These are phyloP conservation scores for Stomatorhinus walkeri DNA, from an alignment of 2,797 vertebrate genomes.

Conservation along the genomic window DNA sequence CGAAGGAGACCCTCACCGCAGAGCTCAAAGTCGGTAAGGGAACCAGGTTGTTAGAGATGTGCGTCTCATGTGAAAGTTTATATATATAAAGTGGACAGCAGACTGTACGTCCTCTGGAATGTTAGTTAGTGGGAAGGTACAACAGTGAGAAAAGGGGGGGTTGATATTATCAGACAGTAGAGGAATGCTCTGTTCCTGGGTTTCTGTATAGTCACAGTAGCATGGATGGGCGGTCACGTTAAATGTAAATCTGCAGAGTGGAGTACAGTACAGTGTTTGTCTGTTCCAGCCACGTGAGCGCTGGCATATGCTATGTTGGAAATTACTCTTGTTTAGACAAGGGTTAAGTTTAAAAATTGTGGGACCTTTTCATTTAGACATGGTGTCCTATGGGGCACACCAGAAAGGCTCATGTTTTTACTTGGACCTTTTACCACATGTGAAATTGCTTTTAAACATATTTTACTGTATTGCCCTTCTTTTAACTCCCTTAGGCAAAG, in stretches of 20 bases:
- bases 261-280: neutral
- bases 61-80: neutral
- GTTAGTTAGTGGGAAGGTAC: neutral
- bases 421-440: neutral
- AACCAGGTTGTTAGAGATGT: neutral
- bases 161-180: neutral
- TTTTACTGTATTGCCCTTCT: neutral
- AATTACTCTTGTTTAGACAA: neutral
- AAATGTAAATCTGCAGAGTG: neutral
- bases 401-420: neutral
- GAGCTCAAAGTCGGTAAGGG: constrained; percentile 81
- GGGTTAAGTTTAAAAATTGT: neutral
- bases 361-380: neutral
- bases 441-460: neutral
- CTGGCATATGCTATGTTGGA: neutral
- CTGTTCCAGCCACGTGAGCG: no score
- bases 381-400: neutral
- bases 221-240: neutral
- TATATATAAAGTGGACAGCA: neutral
- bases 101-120: neutral
- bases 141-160: neutral
- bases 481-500: neutral
- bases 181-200: neutral
- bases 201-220: neutral
- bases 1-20: constrained; percentile 64